Percentiles rank a stretch among this genome's conserved stretches.
Evolutionary conservation across 2,797 vertebrate genomes (phyloP).

Genomic region (Balearica regulorum): DNA sequence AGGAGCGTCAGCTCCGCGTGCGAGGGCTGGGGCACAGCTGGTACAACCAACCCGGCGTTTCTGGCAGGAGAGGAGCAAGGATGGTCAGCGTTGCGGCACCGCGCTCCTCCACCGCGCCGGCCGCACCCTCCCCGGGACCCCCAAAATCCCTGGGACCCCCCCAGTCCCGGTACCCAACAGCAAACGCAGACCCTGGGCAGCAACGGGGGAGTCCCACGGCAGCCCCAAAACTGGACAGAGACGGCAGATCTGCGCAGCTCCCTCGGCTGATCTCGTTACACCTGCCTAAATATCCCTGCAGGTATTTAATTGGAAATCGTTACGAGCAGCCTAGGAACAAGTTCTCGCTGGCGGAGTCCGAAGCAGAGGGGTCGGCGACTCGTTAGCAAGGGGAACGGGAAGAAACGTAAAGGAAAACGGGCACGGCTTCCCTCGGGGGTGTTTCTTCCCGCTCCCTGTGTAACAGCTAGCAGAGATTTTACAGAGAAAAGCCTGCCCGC

Average conservation of each 20-base stretch:
- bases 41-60: not conserved
- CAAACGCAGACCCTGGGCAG: not conserved
- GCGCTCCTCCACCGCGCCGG: not conserved
- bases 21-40: rapidly evolving
- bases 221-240: rapidly evolving
- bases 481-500: not conserved
- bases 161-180: not conserved
- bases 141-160: not conserved
- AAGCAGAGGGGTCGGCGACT: not conserved
- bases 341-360: not conserved
- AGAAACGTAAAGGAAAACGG: not conserved
- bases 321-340: not conserved
- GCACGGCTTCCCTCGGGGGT: not conserved
- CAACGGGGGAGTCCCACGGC: rapidly evolving
- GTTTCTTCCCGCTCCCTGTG: not conserved
- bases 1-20: not conserved
- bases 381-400: not conserved
- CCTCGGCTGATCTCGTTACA: not conserved
- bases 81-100: not conserved
- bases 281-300: rapidly evolving
- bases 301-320: not conserved
- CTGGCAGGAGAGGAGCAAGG: not conserved
- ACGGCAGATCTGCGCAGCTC: not conserved
- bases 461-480: not conserved
- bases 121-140: rapidly evolving